Conservation (phyloP, 2,113 vertebrate genomes). For the Cochlearius cochlearius region DNA sequence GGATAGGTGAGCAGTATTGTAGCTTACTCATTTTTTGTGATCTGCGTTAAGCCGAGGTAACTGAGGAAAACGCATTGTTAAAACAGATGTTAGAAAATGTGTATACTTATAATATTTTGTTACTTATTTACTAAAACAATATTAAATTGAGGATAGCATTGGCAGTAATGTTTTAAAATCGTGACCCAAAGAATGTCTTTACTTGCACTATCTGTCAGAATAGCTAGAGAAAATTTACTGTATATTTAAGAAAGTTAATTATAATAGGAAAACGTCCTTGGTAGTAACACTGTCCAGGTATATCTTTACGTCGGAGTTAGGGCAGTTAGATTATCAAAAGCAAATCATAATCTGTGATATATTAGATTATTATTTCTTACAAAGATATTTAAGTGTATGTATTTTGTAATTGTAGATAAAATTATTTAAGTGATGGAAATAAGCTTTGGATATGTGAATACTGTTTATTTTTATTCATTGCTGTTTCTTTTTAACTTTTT, state of each 20-base stretch:
- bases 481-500: constrained; percentile 49
- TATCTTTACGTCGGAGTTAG: constrained; percentile 16
- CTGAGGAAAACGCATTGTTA: neutral
- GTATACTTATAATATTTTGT: constrained; percentile 67
- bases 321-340: constrained; percentile 52
- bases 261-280: constrained; percentile 47
- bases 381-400: constrained; percentile 66
- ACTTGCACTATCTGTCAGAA: constrained; percentile 80
- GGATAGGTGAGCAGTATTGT: constrained; percentile 40
- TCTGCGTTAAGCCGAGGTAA: constrained; percentile 32
- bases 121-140: constrained; percentile 61
- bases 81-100: constrained; percentile 45
- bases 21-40: constrained; percentile 47
- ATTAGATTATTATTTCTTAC: constrained; percentile 51
- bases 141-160: constrained; percentile 35
- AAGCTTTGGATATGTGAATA: constrained; percentile 53
- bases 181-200: constrained; percentile 83
- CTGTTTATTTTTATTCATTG: constrained; percentile 48
- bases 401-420: constrained; percentile 72
- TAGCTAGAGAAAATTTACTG: constrained; percentile 68
- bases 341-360: constrained; percentile 40
- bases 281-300: constrained; percentile 67
- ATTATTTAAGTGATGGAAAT: constrained; percentile 59
- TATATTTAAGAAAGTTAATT: constrained; percentile 69
- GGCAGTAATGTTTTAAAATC: constrained; percentile 51